A percentile compares a stretch with the other conserved stretches of the same genome.
These are phyloP conservation scores for Mythimna impura DNA, from an alignment of 2,888 invertebrate species.

Conservation along the genomic window DNA sequence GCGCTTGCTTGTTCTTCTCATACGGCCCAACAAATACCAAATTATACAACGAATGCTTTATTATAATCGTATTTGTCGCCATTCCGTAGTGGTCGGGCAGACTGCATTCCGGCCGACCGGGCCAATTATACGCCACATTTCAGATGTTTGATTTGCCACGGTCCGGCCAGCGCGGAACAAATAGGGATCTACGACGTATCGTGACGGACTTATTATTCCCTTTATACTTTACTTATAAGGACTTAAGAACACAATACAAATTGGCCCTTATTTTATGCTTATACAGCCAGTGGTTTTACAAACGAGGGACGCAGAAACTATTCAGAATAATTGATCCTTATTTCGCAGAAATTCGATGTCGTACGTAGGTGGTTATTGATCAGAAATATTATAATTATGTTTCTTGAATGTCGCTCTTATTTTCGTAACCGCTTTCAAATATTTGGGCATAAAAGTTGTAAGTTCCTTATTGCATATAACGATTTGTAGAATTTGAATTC, in stretches of 20 bases:
- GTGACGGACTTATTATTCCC: constrained; percentile 53
- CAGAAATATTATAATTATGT: constrained; percentile 30
- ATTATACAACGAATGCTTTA: constrained; percentile 42
- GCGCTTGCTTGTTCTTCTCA: constrained; percentile 7
- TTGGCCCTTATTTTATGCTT: constrained; percentile 54
- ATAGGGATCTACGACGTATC: constrained; percentile 30
- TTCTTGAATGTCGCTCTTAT: constrained; percentile 22
- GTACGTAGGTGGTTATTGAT: constrained; percentile 48
- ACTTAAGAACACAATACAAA: constrained; percentile 46
- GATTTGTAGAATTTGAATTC: constrained; percentile 21
- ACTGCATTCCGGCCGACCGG: constrained; percentile 56
- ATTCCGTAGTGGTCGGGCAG: constrained; percentile 40
- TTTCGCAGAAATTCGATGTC: constrained; percentile 29
- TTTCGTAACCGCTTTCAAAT: constrained; percentile 6
- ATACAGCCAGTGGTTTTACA: constrained; percentile 46
- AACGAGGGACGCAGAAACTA: constrained; percentile 30
- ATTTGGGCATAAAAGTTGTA: constrained; percentile 33
- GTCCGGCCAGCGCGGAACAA: constrained; percentile 52
- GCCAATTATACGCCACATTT: constrained; percentile 67
- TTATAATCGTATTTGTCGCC: constrained; percentile 51
- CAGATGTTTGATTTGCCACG: constrained; percentile 67
- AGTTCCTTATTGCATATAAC: constrained; percentile 24
- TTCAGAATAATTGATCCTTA: constrained; percentile 16
- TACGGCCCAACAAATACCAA: constrained; percentile 16
- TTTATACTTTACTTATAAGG: constrained; percentile 57